Percentiles rank a stretch among this genome's conserved stretches.
phyloP scores from a whole-genome alignment of 2,113 vertebrate genomes.

The Pterocles orientalis region DNA sequence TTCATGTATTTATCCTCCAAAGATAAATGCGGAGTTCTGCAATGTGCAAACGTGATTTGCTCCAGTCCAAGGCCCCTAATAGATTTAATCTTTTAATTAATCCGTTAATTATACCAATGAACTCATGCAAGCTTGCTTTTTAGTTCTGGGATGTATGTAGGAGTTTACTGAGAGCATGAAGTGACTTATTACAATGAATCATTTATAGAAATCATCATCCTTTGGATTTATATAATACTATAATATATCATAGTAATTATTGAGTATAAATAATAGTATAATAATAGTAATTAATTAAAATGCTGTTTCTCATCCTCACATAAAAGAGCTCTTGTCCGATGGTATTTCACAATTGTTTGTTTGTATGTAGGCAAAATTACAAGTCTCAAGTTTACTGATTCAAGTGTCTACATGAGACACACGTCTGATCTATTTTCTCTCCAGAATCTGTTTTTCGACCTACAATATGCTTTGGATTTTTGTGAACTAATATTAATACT shows the following conservation, averaged over 20 bases:
- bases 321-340: not conserved
- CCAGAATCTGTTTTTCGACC: not conserved
- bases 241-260: no score
- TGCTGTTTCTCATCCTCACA: not conserved
- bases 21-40: not conserved
- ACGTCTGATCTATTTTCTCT: not conserved
- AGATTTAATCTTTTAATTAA: slow-evolving; percentile 4
- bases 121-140: slow-evolving; percentile 7
- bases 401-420: not conserved
- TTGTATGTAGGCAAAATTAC: not conserved
- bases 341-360: not conserved
- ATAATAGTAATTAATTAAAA: slow-evolving; percentile 46
- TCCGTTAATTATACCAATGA: slow-evolving; percentile 1
- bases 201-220: slow-evolving; percentile 40
- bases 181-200: slow-evolving; percentile 2
- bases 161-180: slow-evolving; percentile 8
- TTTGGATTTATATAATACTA: not conserved
- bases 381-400: not conserved
- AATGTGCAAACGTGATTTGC: not conserved
- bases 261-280: not conserved
- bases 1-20: not conserved
- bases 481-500: not conserved
- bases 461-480: not conserved
- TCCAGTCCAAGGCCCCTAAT: not conserved
- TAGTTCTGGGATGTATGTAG: not conserved